Conservation (phyloP, 1,140 invertebrate species). For the Anadara kagoshimensis region DNA sequence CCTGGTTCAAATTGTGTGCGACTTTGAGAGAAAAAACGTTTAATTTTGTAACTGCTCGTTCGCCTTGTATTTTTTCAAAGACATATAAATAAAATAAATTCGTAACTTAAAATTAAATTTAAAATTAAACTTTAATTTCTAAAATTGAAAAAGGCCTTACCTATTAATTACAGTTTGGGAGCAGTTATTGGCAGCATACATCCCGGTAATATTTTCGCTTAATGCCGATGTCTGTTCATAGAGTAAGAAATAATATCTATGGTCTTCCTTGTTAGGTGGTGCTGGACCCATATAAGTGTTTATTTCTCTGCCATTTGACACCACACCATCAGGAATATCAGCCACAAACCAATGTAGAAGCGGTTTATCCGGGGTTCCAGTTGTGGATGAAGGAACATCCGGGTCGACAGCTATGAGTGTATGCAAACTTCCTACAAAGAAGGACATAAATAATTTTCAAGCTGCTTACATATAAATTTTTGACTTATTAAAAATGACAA, state of each 20-base stretch:
- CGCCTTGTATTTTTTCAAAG: too few relatives aligned
- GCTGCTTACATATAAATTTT: background rate
- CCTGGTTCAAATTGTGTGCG: too few relatives aligned
- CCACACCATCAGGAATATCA: constrained; percentile 40
- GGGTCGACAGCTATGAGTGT: constrained; percentile 43
- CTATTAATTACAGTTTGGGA: too few relatives aligned
- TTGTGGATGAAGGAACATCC: constrained; percentile 27
- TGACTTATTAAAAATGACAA: background rate
- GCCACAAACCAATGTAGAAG: constrained; percentile 47
- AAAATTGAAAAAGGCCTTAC: too few relatives aligned
- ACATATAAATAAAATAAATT: too few relatives aligned
- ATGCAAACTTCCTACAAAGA: background rate
- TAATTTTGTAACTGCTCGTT: too few relatives aligned
- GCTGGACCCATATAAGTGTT: constrained; percentile 44
- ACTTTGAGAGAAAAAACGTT: too few relatives aligned
- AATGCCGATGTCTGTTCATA: constrained; percentile 31
- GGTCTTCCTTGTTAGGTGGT: constrained; percentile 36
- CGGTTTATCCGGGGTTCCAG: constrained; percentile 39
- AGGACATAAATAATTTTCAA: background rate
- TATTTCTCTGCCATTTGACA: constrained; percentile 37
- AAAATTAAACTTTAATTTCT: too few relatives aligned
- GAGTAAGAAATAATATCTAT: constrained; percentile 49
- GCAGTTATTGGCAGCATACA: background rate
- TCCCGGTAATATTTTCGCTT: background rate
- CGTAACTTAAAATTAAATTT: too few relatives aligned